Evolutionary conservation across 2,888 invertebrate species (phyloP).

Genomic region (Hirtodrosophila histrioides): DNA sequence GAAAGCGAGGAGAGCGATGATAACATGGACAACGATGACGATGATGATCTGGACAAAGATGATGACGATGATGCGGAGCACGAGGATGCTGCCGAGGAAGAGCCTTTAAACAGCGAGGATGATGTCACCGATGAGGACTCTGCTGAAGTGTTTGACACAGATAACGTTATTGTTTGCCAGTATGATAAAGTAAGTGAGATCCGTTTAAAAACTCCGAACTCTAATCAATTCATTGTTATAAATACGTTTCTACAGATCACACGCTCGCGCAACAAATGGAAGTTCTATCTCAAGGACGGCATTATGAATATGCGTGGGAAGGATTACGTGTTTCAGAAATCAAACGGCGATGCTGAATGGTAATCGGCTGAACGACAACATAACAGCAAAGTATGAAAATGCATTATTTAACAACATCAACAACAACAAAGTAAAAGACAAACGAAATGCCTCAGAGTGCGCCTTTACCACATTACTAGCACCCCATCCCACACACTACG

Average conservation of each 20-base stretch:
- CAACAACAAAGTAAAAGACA: constrained; percentile 49
- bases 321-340: constrained; percentile 99
- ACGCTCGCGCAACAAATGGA: constrained; percentile 99
- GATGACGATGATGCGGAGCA: constrained; percentile 88
- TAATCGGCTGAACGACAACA: constrained; percentile 84
- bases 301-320: constrained; percentile 99
- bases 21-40: constrained; percentile 89
- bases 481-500: constrained; percentile 10
- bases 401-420: constrained; percentile 8
- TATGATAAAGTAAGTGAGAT: constrained; percentile 93
- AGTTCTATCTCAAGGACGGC: constrained; percentile 99
- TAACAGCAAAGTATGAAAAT: constrained; percentile 26
- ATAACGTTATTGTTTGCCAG: constrained; percentile 99
- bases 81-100: constrained; percentile 90
- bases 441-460: constrained; percentile 58
- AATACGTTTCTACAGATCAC: constrained; percentile 89
- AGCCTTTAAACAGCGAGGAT: constrained; percentile 97
- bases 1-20: constrained; percentile 91
- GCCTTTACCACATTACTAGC: constrained; percentile 42
- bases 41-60: constrained; percentile 89
- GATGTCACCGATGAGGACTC: constrained; percentile 99
- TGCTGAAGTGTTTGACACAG: constrained; percentile 98
- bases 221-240: not conserved
- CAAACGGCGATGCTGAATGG: constrained; percentile 99
- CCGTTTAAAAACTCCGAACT: not conserved